Conservation (phyloP, 2,888 invertebrate species). For the Nezara viridula region DNA sequence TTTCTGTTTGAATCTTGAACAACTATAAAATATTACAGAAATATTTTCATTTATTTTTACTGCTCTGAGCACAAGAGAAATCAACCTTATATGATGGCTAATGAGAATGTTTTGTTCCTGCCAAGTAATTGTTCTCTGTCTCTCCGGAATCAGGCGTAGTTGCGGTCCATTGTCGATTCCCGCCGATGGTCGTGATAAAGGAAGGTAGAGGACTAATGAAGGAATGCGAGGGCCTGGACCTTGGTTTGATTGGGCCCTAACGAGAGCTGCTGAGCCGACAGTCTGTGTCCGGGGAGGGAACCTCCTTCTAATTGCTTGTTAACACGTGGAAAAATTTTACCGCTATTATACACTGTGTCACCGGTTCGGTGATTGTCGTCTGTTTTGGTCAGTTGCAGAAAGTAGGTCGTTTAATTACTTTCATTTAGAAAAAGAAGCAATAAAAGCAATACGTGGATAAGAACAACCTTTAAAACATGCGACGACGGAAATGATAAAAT, state of each 20-base stretch:
- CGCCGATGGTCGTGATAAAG: not conserved
- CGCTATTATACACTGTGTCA: not conserved
- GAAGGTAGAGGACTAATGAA: not conserved
- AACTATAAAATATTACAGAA: too few species aligned
- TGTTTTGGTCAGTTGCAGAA: not conserved
- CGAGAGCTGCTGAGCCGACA: slow-evolving; percentile 43
- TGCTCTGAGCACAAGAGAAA: not conserved
- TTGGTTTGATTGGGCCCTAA: not conserved
- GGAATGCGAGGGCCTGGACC: not conserved
- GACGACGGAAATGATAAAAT: too few species aligned
- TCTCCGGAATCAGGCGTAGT: not conserved
- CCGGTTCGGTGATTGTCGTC: not conserved
- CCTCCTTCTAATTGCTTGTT: slow-evolving; percentile 1
- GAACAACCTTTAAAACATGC: too few species aligned
- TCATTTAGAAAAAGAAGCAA: too few species aligned
- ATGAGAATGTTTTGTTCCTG: not conserved
- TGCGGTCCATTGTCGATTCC: slow-evolving; percentile 22
- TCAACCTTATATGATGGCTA: not conserved
- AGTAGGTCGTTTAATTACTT: not conserved
- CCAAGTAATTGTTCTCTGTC: not conserved
- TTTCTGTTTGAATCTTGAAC: too few species aligned
- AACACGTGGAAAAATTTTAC: not conserved
- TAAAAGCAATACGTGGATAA: too few species aligned
- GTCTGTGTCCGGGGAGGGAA: not conserved
- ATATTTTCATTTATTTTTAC: too few species aligned